These are phyloP conservation scores for Schrankia costaestrigalis DNA, from an alignment of 2,888 invertebrate species.

Conservation along the genomic window DNA sequence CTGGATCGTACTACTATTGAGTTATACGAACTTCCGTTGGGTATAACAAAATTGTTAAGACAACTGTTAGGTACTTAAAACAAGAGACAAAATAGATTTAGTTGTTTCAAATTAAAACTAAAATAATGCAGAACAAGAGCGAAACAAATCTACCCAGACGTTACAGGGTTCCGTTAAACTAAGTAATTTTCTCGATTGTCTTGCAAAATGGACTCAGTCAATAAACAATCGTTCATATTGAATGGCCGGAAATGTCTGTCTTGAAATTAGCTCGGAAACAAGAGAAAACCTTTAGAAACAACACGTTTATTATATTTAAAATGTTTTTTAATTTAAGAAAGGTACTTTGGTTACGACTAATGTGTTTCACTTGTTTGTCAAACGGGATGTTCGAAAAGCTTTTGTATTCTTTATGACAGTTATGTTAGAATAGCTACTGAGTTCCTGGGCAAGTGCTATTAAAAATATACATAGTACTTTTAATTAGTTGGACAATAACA, in stretches of 20 bases:
- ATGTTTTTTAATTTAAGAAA: slow-evolving; percentile 63
- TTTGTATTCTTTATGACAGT: slow-evolving; percentile 39
- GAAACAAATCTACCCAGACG: slow-evolving; percentile 16
- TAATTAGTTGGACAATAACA: background rate
- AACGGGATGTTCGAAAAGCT: slow-evolving; percentile 26
- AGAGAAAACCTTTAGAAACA: slow-evolving; percentile 75
- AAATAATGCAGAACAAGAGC: slow-evolving; percentile 13
- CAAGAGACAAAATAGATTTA: slow-evolving; percentile 2
- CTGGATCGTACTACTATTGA: no score
- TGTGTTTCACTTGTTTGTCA: slow-evolving; percentile 61
- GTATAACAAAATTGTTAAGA: no score
- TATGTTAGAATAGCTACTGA: slow-evolving; percentile 29
- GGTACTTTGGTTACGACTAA: slow-evolving; percentile 48
- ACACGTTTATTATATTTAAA: slow-evolving; percentile 71
- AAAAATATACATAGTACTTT: background rate
- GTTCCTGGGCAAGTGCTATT: slow-evolving; percentile 1
- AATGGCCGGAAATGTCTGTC: slow-evolving; percentile 79
- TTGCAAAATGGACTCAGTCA: slow-evolving; percentile 66
- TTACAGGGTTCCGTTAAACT: slow-evolving; percentile 53
- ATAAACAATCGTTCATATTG: slow-evolving; percentile 80
- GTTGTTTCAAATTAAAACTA: slow-evolving; percentile 1
- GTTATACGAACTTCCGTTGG: no score
- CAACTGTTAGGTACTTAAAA: no score
- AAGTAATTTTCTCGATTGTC: slow-evolving; percentile 72
- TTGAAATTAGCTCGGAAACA: slow-evolving; percentile 76